Evolutionary conservation across 2,797 vertebrate genomes (phyloP).

Genomic region (Danio aesculapii): DNA sequence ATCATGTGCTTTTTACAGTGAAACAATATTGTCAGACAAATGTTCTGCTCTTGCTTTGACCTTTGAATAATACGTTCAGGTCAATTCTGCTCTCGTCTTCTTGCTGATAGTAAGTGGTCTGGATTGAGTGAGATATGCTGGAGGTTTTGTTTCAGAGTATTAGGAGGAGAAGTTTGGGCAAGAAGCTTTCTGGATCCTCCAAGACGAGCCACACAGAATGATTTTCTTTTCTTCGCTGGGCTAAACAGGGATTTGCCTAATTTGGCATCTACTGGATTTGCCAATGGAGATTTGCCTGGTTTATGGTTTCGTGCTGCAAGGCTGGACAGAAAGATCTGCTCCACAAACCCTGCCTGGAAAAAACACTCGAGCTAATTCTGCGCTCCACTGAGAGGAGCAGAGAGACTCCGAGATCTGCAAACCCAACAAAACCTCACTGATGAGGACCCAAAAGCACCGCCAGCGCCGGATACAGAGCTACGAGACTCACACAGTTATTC

Average conservation of each 20-base stretch:
- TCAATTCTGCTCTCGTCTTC: constrained; percentile 32
- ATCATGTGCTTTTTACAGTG: too few relatives aligned
- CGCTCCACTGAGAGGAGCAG: constrained; percentile 1
- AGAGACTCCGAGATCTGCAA: constrained; percentile 8
- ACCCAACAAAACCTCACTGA: constrained; percentile 10
- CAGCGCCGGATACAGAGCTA: too few relatives aligned
- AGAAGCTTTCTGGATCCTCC: constrained; percentile 27
- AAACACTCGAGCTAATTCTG: constrained; percentile 10
- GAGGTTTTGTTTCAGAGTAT: constrained; percentile 39
- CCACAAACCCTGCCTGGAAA: constrained; percentile 41
- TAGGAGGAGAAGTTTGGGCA: constrained; percentile 42
- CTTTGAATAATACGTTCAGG: too few relatives aligned
- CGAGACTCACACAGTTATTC: too few relatives aligned
- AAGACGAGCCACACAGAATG: constrained; percentile 53
- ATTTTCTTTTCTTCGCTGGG: constrained; percentile 46
- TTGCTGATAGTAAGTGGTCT: constrained; percentile 42
- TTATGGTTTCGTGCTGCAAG: constrained; percentile 49
- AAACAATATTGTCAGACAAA: too few relatives aligned
- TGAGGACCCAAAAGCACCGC: background rate
- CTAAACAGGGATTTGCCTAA: constrained; percentile 60
- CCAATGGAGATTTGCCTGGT: constrained; percentile 55
- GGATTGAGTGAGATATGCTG: constrained; percentile 42
- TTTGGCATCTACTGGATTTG: constrained; percentile 55
- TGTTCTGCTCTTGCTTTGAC: too few relatives aligned
- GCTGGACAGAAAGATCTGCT: constrained; percentile 41